Percentiles rank a stretch among this genome's conserved stretches.
phyloP scores from a whole-genome alignment of 2,888 invertebrate species.

The Coelinius sp. region DNA sequence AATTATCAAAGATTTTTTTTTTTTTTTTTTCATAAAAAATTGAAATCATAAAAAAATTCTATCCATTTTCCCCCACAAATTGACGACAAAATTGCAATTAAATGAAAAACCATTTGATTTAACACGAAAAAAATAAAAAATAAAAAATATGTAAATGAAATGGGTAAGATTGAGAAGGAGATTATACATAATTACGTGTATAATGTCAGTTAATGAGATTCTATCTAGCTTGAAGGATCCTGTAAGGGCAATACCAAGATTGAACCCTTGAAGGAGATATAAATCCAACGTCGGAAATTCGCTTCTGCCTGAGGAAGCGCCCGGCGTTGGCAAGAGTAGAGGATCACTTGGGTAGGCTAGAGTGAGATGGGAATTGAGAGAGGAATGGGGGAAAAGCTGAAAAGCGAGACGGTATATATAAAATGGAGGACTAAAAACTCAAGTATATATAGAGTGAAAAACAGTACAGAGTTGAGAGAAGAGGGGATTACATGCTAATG shows the following conservation, averaged over 20 bases:
- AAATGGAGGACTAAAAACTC: slow-evolving; percentile 31
- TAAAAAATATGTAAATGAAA: slow-evolving; percentile 32
- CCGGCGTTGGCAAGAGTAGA: slow-evolving; percentile 9
- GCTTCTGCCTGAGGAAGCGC: slow-evolving; percentile 14
- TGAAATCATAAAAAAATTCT: neutral
- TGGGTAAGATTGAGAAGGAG: neutral
- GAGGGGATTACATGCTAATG: slow-evolving; percentile 41
- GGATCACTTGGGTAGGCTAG: neutral
- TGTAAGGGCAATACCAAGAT: slow-evolving; percentile 24
- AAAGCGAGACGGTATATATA: slow-evolving; percentile 7
- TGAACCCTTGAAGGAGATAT: slow-evolving; percentile 24
- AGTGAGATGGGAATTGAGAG: neutral
- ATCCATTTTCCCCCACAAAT: neutral
- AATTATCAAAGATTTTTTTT: too few relatives aligned
- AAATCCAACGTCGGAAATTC: slow-evolving; percentile 29
- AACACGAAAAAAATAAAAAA: too few relatives aligned
- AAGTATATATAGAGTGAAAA: slow-evolving; percentile 47
- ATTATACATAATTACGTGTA: slow-evolving; percentile 39
- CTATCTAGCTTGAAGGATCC: slow-evolving; percentile 27
- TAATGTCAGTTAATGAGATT: slow-evolving; percentile 40
- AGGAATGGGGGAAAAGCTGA: slow-evolving; percentile 7
- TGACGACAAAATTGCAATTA: slow-evolving; percentile 15
- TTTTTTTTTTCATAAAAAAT: too few relatives aligned
- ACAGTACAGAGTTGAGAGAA: slow-evolving; percentile 52
- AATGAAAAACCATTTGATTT: neutral